phyloP scores from a whole-genome alignment of 2,888 invertebrate species.

The Baccha elongata region DNA sequence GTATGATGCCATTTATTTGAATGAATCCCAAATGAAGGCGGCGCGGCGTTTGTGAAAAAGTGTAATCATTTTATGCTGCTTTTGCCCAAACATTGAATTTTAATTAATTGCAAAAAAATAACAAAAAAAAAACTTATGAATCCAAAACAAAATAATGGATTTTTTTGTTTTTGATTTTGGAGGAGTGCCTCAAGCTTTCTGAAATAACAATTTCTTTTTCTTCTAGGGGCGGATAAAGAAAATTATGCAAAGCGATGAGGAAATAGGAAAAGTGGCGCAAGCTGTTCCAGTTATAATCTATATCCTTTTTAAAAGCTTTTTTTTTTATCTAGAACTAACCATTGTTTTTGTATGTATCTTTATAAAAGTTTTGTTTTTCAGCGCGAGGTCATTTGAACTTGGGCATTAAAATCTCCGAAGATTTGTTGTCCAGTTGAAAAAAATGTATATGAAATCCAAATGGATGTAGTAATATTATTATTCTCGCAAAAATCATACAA shows the following conservation, averaged over 20 bases:
- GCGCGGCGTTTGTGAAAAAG: slow-evolving; percentile 57
- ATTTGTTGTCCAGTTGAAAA: too few relatives aligned
- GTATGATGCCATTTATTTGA: slow-evolving; percentile 36
- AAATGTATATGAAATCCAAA: too few relatives aligned
- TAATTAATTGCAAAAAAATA: slow-evolving; percentile 31
- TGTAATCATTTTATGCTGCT: slow-evolving; percentile 3
- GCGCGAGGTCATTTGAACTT: too few relatives aligned
- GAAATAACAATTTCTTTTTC: slow-evolving; percentile 77
- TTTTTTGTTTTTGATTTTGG: slow-evolving; percentile 23
- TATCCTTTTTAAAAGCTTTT: slow-evolving; percentile 87
- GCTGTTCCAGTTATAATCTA: slow-evolving; percentile 99
- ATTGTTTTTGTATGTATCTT: too few relatives aligned
- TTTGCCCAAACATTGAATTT: slow-evolving; percentile 16
- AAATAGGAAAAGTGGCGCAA: slow-evolving; percentile 99
- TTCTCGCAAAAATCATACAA: too few relatives aligned
- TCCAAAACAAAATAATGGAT: slow-evolving; percentile 8
- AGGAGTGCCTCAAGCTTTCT: slow-evolving; percentile 9
- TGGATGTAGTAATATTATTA: too few relatives aligned
- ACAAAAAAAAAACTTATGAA: neutral
- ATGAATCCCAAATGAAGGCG: slow-evolving; percentile 39
- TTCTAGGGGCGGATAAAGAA: slow-evolving; percentile 98
- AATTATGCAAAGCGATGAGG: slow-evolving; percentile 99
- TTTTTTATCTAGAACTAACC: neutral
- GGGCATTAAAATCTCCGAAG: too few relatives aligned
- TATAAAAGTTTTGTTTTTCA: too few relatives aligned